Conservation (phyloP, 2,888 invertebrate species). For the Trachelus troglodyta region DNA sequence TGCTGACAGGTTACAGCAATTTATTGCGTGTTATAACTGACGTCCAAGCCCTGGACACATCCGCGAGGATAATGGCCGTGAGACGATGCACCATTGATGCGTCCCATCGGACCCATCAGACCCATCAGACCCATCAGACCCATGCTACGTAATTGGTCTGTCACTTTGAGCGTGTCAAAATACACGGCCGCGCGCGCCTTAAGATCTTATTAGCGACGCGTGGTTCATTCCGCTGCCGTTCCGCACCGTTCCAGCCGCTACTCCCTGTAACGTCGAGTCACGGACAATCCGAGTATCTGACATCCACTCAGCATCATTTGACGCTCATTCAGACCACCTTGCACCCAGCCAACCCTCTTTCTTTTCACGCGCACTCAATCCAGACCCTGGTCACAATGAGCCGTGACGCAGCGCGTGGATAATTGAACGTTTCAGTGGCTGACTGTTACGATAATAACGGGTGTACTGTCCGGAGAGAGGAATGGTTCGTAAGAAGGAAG, state of each 20-base stretch:
- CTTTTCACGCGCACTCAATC: conserved; percentile 44
- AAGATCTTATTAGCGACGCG: conserved; percentile 45
- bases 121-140: not conserved
- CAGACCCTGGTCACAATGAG: conserved; percentile 20
- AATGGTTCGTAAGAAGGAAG: not conserved
- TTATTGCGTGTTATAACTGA: not conserved
- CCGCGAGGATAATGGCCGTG: conserved; percentile 3
- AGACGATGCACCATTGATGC: conserved; percentile 3
- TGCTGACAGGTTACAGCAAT: not conserved
- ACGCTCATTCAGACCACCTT: conserved; percentile 48
- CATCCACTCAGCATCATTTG: conserved; percentile 49
- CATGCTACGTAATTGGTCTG: conserved; percentile 44
- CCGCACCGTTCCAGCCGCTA: conserved; percentile 24
- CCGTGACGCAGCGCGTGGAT: conserved; percentile 51
- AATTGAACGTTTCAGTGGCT: conserved; percentile 58
- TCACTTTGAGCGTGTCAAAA: conserved; percentile 45
- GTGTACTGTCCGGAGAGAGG: conserved; percentile 30
- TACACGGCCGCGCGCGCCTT: conserved; percentile 27
- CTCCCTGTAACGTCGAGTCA: conserved; percentile 20
- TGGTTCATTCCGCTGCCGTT: conserved; percentile 30
- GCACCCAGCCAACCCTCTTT: conserved; percentile 12
- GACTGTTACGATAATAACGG: conserved; percentile 47
- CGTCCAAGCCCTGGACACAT: not conserved
- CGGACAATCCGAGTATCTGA: conserved; percentile 33
- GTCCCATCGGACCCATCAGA: not conserved